Conservation (phyloP, 2,113 vertebrate species). For the Ondatra zibethicus region DNA sequence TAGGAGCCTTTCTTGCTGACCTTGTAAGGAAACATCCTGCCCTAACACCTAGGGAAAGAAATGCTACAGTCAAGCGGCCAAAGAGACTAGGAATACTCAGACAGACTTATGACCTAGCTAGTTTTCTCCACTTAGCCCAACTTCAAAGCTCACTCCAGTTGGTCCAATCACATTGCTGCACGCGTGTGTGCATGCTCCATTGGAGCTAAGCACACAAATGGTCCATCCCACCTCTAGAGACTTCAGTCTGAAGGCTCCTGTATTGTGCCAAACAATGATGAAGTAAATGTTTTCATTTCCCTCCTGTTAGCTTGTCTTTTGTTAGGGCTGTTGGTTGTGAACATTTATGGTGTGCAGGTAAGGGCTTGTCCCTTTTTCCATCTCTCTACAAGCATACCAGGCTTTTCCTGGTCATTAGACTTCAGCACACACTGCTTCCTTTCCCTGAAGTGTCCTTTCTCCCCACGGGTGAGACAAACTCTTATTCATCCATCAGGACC, state of each 20-base stretch:
- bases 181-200: no score
- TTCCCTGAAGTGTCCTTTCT: background rate
- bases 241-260: background rate
- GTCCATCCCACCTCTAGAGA: background rate
- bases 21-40: background rate
- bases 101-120: background rate
- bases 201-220: background rate
- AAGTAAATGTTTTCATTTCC: background rate
- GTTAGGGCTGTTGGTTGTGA: background rate
- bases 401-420: background rate
- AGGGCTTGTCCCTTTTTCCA: background rate
- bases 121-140: background rate
- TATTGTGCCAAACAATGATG: background rate
- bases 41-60: background rate
- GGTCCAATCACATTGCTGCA: background rate
- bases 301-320: background rate
- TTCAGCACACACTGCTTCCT: background rate
- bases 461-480: background rate
- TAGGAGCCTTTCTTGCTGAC: no score
- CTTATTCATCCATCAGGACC: background rate
- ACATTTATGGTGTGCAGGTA: background rate
- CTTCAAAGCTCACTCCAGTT: background rate
- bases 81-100: background rate
- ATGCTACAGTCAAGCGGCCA: background rate
- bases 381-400: accelerated